These are phyloP conservation scores for Pseudomyrmex flavicornis DNA, from an alignment of 1,140 invertebrate genomes.

Conservation along the genomic window DNA sequence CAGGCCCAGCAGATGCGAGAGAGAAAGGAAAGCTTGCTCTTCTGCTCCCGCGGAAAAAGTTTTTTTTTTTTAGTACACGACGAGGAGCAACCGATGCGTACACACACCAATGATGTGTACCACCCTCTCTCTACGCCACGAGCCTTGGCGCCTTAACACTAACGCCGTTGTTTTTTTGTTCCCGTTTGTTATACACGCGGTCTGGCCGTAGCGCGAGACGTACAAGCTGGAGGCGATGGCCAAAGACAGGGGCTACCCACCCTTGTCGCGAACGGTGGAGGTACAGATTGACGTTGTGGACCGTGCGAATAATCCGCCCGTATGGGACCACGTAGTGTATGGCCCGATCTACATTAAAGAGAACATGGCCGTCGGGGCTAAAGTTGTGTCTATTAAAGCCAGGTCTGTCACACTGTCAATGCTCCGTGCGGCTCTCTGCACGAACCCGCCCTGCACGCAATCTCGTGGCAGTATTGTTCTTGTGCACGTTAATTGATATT, in stretches of 20 bases:
- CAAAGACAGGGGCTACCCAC: conserved; percentile 97
- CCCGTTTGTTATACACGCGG: conserved; percentile 85
- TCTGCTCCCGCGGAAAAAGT: conserved; percentile 10
- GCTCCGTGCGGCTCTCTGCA: conserved; percentile 75
- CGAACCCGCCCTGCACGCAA: conserved; percentile 84
- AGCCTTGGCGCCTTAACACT: conserved; percentile 69
- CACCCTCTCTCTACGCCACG: conserved; percentile 66
- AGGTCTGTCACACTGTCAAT: conserved; percentile 92
- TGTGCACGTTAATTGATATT: conserved; percentile 86
- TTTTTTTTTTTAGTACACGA: not conserved
- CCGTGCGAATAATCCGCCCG: conserved; percentile 97
- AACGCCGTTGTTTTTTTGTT: conserved; percentile 87
- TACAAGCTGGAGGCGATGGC: conserved; percentile 98
- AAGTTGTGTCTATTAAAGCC: conserved; percentile 98
- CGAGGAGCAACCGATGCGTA: conserved; percentile 3
- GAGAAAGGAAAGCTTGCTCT: conserved; percentile 22
- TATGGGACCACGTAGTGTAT: conserved; percentile 98
- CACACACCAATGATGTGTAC: not conserved
- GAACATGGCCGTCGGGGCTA: conserved; percentile 97
- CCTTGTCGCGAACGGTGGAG: conserved; percentile 96
- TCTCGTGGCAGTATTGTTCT: conserved; percentile 85
- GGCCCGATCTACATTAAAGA: conserved; percentile 98
- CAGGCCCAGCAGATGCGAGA: not conserved
- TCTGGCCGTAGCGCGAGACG: conserved; percentile 93
- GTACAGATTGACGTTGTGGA: conserved; percentile 99